Percentiles rank a stretch among this genome's conserved stretches.
phyloP scores from a whole-genome alignment of 2,888 invertebrate genomes.

The Amphipoea oculea region DNA sequence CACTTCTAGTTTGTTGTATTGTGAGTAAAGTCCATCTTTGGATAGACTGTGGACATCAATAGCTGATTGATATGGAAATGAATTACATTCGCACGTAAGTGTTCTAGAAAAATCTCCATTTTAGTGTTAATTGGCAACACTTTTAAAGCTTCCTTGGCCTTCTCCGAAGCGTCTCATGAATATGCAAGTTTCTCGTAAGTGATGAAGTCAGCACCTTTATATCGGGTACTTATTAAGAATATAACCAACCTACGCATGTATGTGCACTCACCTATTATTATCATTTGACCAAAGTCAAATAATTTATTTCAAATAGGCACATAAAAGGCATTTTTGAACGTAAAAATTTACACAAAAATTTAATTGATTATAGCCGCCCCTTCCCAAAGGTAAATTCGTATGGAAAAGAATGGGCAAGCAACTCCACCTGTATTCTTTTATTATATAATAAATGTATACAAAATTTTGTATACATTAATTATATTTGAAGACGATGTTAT shows the following conservation, averaged over 20 bases:
- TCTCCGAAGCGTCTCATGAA: constrained; percentile 27
- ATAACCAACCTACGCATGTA: background rate
- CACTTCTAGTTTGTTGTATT: constrained; percentile 56
- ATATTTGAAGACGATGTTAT: too few relatives aligned
- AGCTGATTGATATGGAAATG: constrained; percentile 58
- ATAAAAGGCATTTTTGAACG: too few relatives aligned
- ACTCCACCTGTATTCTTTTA: too few relatives aligned
- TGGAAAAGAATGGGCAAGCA: too few relatives aligned
- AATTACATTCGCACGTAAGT: constrained; percentile 52
- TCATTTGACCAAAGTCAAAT: background rate
- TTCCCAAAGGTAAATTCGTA: too few relatives aligned
- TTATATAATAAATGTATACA: too few relatives aligned
- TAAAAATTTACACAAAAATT: too few relatives aligned
- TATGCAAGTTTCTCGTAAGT: constrained; percentile 39
- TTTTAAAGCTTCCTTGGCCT: constrained; percentile 51
- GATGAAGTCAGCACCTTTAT: constrained; percentile 20
- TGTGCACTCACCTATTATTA: background rate
- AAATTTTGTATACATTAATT: too few relatives aligned
- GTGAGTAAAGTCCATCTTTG: constrained; percentile 48
- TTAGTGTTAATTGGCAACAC: constrained; percentile 56
- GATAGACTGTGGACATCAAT: constrained; percentile 55
- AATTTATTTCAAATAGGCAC: too few relatives aligned
- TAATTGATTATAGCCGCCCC: too few relatives aligned
- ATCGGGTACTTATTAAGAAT: background rate
- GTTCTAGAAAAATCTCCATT: constrained; percentile 52